A percentile compares a stretch with the other conserved stretches of the same genome.
These are phyloP conservation scores for Dryobotodes eremita DNA, from an alignment of 2,888 invertebrate species.

Conservation along the genomic window DNA sequence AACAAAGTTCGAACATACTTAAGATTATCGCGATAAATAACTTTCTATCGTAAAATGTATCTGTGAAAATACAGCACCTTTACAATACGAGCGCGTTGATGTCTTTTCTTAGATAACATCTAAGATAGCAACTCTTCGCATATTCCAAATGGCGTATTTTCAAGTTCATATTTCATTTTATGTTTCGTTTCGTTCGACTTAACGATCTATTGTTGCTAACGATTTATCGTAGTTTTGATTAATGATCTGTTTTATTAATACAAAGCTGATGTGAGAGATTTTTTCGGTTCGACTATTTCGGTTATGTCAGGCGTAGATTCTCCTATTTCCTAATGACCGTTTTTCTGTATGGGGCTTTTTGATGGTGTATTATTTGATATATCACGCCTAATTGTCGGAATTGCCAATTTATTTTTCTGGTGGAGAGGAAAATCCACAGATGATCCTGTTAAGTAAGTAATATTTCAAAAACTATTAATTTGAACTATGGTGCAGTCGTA, in stretches of 20 bases:
- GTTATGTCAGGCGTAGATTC: constrained; percentile 26
- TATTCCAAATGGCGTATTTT: constrained; percentile 37
- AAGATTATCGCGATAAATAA: not conserved
- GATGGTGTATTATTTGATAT: constrained; percentile 9
- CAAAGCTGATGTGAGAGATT: constrained; percentile 54
- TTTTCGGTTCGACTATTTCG: constrained; percentile 48
- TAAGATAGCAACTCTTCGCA: constrained; percentile 36
- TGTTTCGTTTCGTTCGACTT: constrained; percentile 44
- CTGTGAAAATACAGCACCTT: constrained; percentile 23
- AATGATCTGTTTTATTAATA: constrained; percentile 61
- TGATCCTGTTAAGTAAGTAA: not conserved
- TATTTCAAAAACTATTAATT: not conserved
- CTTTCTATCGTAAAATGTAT: constrained; percentile 4
- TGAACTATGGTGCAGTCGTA: too few relatives aligned
- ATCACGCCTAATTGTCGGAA: not conserved
- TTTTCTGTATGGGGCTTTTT: constrained; percentile 16
- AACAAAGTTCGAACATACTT: not conserved
- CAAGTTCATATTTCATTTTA: constrained; percentile 48
- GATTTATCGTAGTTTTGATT: constrained; percentile 67
- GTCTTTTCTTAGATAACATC: constrained; percentile 67
- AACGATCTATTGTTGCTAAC: constrained; percentile 68
- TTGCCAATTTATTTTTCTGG: not conserved
- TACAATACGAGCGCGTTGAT: constrained; percentile 63
- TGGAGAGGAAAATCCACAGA: not conserved
- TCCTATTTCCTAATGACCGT: constrained; percentile 20